Evolutionary conservation across 2,888 invertebrate genomes (phyloP), one percentile per base, ranked within the genome.

Genomic region (Eulithis testata): DNA sequence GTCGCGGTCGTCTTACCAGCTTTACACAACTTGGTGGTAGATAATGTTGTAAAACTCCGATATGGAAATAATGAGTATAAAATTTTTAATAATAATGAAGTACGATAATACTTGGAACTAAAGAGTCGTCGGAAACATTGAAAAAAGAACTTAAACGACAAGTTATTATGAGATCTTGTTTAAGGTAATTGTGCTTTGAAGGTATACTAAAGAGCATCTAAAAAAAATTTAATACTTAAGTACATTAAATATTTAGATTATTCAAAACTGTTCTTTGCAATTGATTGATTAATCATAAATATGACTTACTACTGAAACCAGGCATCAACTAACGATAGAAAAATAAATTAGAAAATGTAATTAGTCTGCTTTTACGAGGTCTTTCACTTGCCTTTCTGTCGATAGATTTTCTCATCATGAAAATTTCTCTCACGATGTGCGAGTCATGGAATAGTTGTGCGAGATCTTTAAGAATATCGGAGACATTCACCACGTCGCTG

Each of bases 1-100:
- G 89, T 87, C 86, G 84, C 76, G 72, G 60, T 77, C 80, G 77
- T 72, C 70, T 74, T 69, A 73, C 72, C 73, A 79, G 77, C 69
- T 73, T 63, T 69, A 72, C 67, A 69, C 77, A 75, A 76, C 75
- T 72, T 68, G 74, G 69, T 72, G 70, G 71, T 59, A 51, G 58
- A 63, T 44, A 53, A 60, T 60, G 59, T 62, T 60, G 56, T 57
- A 50, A 63, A 63, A 63, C 54, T 62, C 54, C 12, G 59, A 47
- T 50, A 62, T 50, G 31, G 43, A 66, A 50, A 45, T 58, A 49
- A 52, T 45, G 31, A 54, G 6, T 5, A 47, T 49, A 62, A 40
- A 21, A 58, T 50, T 49, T 44, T 49, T n/a, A 55, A 58, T 54
- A 58, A 58, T 37, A 54, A 61, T 49, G 31, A 54, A 66, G 47